Base-by-base conservation (phyloP, 2,888 invertebrate genomes). In the Cantharis nigra region DNA sequence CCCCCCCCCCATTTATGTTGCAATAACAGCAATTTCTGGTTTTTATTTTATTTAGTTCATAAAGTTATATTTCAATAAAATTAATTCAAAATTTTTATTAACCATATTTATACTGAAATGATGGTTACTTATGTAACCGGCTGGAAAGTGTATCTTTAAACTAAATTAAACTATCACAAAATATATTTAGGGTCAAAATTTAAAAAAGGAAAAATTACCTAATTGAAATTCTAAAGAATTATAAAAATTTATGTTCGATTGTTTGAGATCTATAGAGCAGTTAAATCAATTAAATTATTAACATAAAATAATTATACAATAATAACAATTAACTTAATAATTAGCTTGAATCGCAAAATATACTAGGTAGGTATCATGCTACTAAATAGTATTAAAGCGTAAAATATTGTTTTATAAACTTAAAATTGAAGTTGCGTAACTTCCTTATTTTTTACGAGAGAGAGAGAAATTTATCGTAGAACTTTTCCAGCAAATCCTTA, bases 401-500 rank as follows among this genome's bases (percentile, higher is more conserved):
- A 20, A 16, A 70, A 9, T 13, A 20, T 49, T 67, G 26, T 67
- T 67, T 23, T 26, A 23, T 67, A 67, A 67, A 67, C n/a, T 67
- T 67, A 67, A 49, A n/a, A 49, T 49, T 49, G 49, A 49, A 49
- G 49, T 49, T 49, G 49, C 49, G n/a, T 49, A 49, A 49, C 49
- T 26, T 67, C n/a, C 26, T 67, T 67, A 26, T 67, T 23, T 26
- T 65, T 67, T 18, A 26, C 13, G n/a, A 67, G 18, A 65, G 23
- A 65, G 65, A 67, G 26, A 26, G 23, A 67, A 67, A 67, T 67
- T 67, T 67, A 67, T 67, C 23, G 23, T 23, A n/a, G n/a, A 67
- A 67, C 65, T 67, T 67, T 67, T 20, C 65, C 26, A 67, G 65
- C 26, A 67, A 67, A 67, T 67, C 33, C 33, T 30, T 70, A 70